A percentile compares a stretch with the other conserved stretches of the same genome.
phyloP scores from a whole-genome alignment of 2,113 vertebrate genomes.

The Plecturocebus donacophilus region DNA sequence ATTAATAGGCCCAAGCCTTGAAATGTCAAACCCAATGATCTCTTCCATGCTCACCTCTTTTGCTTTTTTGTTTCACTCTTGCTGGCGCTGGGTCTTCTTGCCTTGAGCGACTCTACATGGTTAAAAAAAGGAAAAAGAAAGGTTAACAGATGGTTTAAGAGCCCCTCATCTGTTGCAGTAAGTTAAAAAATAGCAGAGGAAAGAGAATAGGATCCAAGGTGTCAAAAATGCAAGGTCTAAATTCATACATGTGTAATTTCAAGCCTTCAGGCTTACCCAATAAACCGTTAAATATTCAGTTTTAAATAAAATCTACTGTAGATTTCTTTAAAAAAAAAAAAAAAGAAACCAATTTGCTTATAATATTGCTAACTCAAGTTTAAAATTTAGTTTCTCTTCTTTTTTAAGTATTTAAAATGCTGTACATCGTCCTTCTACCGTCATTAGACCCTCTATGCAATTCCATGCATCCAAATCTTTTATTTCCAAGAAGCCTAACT shows the following conservation, averaged over 20 bases:
- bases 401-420: not conserved
- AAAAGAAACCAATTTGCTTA: constrained; percentile 72
- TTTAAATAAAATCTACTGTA: constrained; percentile 85
- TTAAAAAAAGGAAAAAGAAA: constrained; percentile 84
- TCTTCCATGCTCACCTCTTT: constrained; percentile 94
- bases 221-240: constrained; percentile 89
- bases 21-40: constrained; percentile 99
- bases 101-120: constrained; percentile 93
- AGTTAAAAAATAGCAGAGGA: constrained; percentile 90
- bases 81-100: constrained; percentile 97
- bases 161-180: constrained; percentile 89
- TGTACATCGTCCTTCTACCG: not conserved
- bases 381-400: constrained; percentile 57
- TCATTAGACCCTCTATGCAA: not conserved
- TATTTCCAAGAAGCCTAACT: not conserved
- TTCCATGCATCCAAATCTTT: not conserved
- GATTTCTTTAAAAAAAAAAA: constrained; percentile 51
- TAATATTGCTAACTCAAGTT: constrained; percentile 64
- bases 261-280: constrained; percentile 87
- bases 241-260: constrained; percentile 87
- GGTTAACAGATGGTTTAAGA: constrained; percentile 96
- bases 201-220: constrained; percentile 88
- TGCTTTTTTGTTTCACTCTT: constrained; percentile 94
- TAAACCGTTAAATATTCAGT: constrained; percentile 88
- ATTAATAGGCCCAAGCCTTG: constrained; percentile 94